These are phyloP conservation scores for Meiosimyza platycephala DNA, from an alignment of 2,888 invertebrate genomes.

Conservation along the genomic window DNA sequence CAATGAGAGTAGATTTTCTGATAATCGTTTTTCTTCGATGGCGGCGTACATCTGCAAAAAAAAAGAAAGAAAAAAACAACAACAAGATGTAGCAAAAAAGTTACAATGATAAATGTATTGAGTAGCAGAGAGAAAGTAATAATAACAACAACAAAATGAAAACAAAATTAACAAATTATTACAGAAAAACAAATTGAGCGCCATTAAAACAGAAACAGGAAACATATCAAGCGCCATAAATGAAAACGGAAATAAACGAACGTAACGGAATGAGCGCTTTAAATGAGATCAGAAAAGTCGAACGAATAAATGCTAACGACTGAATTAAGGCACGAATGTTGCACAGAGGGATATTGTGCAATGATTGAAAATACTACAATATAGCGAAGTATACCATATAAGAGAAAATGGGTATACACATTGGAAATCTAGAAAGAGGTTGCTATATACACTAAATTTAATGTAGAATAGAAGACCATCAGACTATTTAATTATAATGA, in stretches of 20 bases:
- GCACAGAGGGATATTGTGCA: too few relatives aligned
- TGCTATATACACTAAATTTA: too few relatives aligned
- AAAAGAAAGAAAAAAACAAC: constrained; percentile 9
- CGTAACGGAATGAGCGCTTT: background rate
- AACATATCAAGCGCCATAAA: constrained; percentile 21
- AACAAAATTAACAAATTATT: constrained; percentile 42
- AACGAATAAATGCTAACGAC: background rate
- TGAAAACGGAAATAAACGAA: constrained; percentile 25
- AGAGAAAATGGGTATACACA: too few relatives aligned
- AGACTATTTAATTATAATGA: too few relatives aligned
- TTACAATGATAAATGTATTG: constrained; percentile 5
- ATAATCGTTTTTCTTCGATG: constrained; percentile 90
- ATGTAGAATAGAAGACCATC: too few relatives aligned
- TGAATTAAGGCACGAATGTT: background rate
- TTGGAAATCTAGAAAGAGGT: too few relatives aligned
- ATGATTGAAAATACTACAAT: too few relatives aligned
- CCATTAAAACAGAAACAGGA: constrained; percentile 5
- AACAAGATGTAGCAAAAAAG: constrained; percentile 17
- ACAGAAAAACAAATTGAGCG: constrained; percentile 41
- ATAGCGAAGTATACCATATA: too few relatives aligned
- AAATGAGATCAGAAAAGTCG: background rate
- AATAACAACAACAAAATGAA: constrained; percentile 24
- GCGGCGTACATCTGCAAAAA: constrained; percentile 79
- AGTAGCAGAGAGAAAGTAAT: background rate
- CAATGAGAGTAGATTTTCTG: constrained; percentile 97